Percentiles rank a stretch among this genome's conserved stretches.
phyloP scores from a whole-genome alignment of 2,797 vertebrate genomes.

The Artibeus lituratus region DNA sequence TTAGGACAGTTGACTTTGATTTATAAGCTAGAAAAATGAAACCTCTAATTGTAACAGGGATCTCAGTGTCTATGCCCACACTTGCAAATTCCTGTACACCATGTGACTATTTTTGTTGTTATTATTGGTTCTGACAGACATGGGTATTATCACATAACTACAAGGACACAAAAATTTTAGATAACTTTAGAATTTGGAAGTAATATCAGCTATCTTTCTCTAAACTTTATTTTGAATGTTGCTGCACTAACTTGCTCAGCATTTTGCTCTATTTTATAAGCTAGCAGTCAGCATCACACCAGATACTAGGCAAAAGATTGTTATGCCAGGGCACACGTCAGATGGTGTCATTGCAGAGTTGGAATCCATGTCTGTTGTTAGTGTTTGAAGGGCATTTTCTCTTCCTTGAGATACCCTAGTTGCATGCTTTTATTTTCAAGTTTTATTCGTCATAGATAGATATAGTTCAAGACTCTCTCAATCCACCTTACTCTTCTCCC shows the following conservation, averaged over 20 bases:
- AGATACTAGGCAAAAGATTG: neutral
- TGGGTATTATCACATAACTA: neutral
- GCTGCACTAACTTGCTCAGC: neutral
- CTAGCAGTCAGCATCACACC: neutral
- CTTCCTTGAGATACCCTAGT: neutral
- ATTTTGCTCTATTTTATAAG: neutral
- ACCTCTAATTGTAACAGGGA: neutral
- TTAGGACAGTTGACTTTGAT: neutral
- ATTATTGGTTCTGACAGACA: neutral
- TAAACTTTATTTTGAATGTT: neutral
- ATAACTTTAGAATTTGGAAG: neutral
- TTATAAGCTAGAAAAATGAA: constrained; percentile 13
- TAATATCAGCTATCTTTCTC: neutral
- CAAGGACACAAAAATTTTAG: neutral
- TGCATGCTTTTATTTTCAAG: neutral
- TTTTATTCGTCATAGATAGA: neutral
- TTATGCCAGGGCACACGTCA: neutral
- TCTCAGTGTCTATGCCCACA: neutral
- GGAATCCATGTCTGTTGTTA: neutral
- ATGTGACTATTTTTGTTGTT: neutral
- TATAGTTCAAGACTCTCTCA: neutral
- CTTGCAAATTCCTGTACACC: neutral
- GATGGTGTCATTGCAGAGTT: neutral
- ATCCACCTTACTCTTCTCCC: neutral
- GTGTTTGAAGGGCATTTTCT: neutral